Evolutionary conservation across 2,113 vertebrate genomes (phyloP).

Genomic region (Tychaedon coryphoeus): DNA sequence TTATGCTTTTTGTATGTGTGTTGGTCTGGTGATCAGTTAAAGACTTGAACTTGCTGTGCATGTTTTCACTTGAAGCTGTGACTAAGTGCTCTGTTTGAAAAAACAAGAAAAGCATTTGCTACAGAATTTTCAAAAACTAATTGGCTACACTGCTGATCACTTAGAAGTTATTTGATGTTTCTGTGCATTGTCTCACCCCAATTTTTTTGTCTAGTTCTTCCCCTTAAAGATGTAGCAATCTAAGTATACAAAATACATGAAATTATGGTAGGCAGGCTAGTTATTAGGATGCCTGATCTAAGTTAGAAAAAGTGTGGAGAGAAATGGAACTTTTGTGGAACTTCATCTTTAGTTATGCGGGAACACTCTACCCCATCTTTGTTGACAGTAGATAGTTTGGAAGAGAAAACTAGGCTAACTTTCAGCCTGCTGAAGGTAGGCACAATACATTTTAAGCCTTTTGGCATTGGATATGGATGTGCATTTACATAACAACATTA

Average conservation of each 20-base stretch:
- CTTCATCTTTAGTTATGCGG: background rate
- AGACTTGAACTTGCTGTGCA: background rate
- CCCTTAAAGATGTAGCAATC: background rate
- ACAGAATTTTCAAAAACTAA: background rate
- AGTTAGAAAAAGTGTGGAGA: background rate
- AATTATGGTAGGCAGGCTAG: background rate
- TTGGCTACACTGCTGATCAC: background rate
- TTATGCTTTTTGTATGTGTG: constrained; percentile 60
- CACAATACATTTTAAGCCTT: background rate
- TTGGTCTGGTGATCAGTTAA: constrained; percentile 55
- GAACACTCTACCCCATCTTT: background rate
- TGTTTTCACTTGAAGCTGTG: constrained; percentile 33
- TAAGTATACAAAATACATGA: background rate
- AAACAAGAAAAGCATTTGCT: background rate
- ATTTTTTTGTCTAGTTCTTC: background rate
- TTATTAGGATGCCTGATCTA: background rate
- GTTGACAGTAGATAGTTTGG: background rate
- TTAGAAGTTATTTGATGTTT: background rate
- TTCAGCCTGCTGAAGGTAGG: background rate
- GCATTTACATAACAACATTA: background rate
- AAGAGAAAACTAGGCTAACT: background rate
- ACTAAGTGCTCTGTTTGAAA: background rate
- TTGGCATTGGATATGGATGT: background rate
- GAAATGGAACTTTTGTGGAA: background rate
- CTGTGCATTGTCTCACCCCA: background rate